phyloP scores from a whole-genome alignment of 2,113 vertebrate species.

The Podilymbus podiceps region DNA sequence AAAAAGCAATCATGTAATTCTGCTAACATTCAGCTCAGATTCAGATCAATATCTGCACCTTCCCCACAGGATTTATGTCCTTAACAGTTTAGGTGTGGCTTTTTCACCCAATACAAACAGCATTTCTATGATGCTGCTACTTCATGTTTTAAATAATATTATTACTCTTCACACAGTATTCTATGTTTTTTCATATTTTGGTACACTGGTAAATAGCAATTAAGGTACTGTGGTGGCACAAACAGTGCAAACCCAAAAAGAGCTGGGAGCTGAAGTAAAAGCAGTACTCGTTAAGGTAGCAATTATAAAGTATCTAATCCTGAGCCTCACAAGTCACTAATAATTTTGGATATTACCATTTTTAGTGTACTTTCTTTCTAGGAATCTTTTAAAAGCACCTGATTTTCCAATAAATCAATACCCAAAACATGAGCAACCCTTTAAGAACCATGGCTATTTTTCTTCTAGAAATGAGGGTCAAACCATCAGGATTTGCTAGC shows the following conservation, averaged over 20 bases:
- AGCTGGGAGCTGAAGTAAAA: neutral
- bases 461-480: neutral
- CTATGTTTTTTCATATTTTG: fast-evolving
- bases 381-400: neutral
- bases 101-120: neutral
- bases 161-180: too few relatives aligned
- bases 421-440: neutral
- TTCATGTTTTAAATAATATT: too few relatives aligned
- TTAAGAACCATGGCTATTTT: neutral
- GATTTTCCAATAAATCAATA: neutral
- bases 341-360: too few relatives aligned
- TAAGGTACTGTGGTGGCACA: too few relatives aligned
- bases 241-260: neutral
- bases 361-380: neutral
- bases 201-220: fast-evolving
- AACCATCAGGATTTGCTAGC: neutral
- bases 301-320: neutral
- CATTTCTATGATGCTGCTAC: too few relatives aligned
- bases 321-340: neutral
- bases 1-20: neutral
- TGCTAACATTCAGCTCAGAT: neutral
- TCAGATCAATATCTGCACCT: neutral
- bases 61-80: neutral
- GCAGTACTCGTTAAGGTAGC: fast-evolving
- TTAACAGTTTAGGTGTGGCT: neutral